phyloP scores from a whole-genome alignment of 2,113 vertebrate genomes.

The Zosterops japonicus region DNA sequence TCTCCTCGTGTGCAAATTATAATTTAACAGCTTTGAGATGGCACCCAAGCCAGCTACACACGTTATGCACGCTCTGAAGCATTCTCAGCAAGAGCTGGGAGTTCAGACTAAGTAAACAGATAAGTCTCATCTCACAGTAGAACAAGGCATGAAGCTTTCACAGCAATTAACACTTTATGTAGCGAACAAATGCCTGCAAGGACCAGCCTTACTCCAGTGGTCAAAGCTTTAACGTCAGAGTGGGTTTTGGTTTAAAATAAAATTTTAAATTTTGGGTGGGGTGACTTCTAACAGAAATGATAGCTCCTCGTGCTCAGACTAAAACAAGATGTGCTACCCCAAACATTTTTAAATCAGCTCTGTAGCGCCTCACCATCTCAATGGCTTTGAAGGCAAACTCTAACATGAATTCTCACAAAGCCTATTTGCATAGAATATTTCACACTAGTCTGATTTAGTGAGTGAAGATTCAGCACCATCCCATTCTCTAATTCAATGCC shows the following conservation, averaged over 20 bases:
- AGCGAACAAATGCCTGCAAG: not conserved
- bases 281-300: not conserved
- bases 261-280: too few relatives aligned
- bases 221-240: not conserved
- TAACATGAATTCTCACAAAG: not conserved
- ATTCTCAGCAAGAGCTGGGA: not conserved
- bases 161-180: not conserved
- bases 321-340: not conserved
- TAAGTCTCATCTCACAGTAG: not conserved
- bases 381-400: not conserved
- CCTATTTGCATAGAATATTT: not conserved
- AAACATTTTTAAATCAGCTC: not conserved
- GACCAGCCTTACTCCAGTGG: not conserved
- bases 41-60: not conserved
- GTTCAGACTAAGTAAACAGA: not conserved
- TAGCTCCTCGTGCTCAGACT: not conserved
- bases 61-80: not conserved
- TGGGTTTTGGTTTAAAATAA: not conserved
- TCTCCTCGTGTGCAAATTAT: accelerated
- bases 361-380: not conserved
- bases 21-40: not conserved
- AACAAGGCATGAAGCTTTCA: not conserved
- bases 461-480: not conserved
- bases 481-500: not conserved
- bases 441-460: not conserved